A percentile compares a stretch with the other conserved stretches of the same genome.
These are phyloP conservation scores for Spisula subtruncata DNA, from an alignment of 2,888 invertebrate species.

Conservation along the genomic window DNA sequence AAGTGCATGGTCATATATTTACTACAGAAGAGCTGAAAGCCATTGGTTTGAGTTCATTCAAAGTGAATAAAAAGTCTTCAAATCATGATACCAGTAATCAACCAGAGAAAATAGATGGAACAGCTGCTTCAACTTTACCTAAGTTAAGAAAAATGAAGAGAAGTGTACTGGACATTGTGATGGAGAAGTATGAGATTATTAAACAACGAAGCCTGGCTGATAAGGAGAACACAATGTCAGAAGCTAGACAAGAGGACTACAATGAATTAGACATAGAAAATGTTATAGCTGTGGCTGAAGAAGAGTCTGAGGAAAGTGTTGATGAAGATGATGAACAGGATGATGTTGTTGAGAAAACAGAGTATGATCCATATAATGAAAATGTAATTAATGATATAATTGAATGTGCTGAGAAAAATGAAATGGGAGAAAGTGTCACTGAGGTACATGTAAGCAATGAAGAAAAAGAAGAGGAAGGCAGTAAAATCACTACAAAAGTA, in stretches of 20 bases:
- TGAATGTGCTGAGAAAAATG: neutral
- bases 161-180: constrained; percentile 16
- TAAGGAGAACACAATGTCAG: constrained; percentile 28
- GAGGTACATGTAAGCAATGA: neutral
- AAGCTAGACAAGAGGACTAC: constrained; percentile 5
- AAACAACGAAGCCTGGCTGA: constrained; percentile 28
- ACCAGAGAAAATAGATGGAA: constrained; percentile 24
- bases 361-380: neutral
- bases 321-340: constrained; percentile 39
- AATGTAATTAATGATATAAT: neutral
- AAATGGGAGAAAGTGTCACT: neutral
- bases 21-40: constrained; percentile 42
- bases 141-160: constrained; percentile 35
- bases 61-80: constrained; percentile 24
- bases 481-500: neutral
- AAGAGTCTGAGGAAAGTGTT: constrained; percentile 45
- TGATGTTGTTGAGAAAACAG: neutral
- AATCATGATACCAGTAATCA: neutral
- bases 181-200: constrained; percentile 36
- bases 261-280: constrained; percentile 42
- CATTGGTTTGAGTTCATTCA: constrained; percentile 53
- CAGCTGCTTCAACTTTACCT: constrained; percentile 3
- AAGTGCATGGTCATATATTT: constrained; percentile 51
- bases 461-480: neutral
- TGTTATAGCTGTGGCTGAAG: constrained; percentile 32